Base-by-base conservation (phyloP, 2,797 vertebrate genomes). In the Scleropages formosus region DNA sequence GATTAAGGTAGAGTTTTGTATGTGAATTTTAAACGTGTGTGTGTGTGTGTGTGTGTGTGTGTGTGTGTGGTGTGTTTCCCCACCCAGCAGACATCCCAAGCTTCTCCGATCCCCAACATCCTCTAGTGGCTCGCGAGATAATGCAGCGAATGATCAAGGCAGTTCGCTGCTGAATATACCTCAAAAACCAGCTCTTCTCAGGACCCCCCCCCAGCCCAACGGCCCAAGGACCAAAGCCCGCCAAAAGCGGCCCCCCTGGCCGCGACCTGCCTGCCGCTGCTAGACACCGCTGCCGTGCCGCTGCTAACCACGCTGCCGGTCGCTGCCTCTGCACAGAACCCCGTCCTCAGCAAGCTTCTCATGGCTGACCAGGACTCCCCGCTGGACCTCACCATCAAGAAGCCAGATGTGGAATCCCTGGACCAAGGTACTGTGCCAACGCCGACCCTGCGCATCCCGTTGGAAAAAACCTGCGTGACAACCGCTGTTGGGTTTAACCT, bases 141-240 rank as follows among this genome's bases (percentile, higher is more conserved):
- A 98, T 98, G 96, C 96, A 99, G 95, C 95, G 94, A 96, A 99
- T 98, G 96, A 98, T 98, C 93, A 95, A n/a, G 95, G 91, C 96
- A 97, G 93, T 97, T 98, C 92, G 96, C 96, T 94, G 95, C 94
- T 87, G 96, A 99, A 99, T 99, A 98, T 98, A 98, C 97, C 96
- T 99, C 96, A 98, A 98, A 98, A 95, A 97, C 92, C 92, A 94
- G 91, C 91, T 94, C 91, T 94, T 95, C 96, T 98, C 96, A 98
- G 96, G 97, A 98, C 94, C 92, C 94, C 92, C 94, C 92, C 90
- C 95, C 90, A 94, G 95, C 95, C 94, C 97, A 97, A 94, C 96
- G 96, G 95, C 97, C 95, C 94, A 97, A 98, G 96, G 96, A 98
- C 96, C 96, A 98, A 98, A 98, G 95, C 94, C 94, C 95, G 93